Conservation (phyloP, 1,140 invertebrate species). For the Doryteuthis pealeii region DNA sequence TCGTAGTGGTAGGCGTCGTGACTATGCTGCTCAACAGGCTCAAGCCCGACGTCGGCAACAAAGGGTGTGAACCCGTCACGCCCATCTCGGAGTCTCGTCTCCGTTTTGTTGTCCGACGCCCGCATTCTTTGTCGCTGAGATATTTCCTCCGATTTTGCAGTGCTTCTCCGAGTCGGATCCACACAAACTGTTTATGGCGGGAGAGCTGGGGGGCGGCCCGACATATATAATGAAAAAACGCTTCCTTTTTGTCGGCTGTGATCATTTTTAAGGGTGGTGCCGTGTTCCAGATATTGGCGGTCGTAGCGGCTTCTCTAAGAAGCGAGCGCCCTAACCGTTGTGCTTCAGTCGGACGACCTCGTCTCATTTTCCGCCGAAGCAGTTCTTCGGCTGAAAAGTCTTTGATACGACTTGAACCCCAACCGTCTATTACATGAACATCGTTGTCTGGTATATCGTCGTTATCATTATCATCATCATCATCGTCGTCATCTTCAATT, state of each 20-base stretch:
- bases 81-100: background rate
- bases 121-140: constrained; percentile 31
- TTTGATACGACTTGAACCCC: constrained; percentile 15
- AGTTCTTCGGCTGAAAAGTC: constrained; percentile 26
- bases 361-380: constrained; percentile 26
- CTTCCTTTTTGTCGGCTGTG: constrained; percentile 20
- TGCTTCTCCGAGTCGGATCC: constrained; percentile 33
- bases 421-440: constrained; percentile 7
- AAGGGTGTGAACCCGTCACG: background rate
- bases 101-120: constrained; percentile 23
- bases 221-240: constrained; percentile 28
- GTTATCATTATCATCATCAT: background rate
- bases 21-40: no score
- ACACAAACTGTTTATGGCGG: constrained; percentile 25
- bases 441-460: background rate
- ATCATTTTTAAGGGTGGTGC: constrained; percentile 32
- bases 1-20: no score
- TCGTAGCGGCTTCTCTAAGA: constrained; percentile 34
- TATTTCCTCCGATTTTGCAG: constrained; percentile 38
- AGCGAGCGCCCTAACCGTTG: constrained; percentile 31
- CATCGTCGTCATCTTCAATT: constrained; percentile 1
- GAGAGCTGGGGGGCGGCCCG: constrained; percentile 30
- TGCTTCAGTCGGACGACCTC: constrained; percentile 28
- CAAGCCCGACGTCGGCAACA: background rate
- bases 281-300: constrained; percentile 33